Evolutionary conservation across 2,113 vertebrate genomes (phyloP), one percentile per base, ranked within the genome.

Genomic region (Eudyptes chrysolophus): DNA sequence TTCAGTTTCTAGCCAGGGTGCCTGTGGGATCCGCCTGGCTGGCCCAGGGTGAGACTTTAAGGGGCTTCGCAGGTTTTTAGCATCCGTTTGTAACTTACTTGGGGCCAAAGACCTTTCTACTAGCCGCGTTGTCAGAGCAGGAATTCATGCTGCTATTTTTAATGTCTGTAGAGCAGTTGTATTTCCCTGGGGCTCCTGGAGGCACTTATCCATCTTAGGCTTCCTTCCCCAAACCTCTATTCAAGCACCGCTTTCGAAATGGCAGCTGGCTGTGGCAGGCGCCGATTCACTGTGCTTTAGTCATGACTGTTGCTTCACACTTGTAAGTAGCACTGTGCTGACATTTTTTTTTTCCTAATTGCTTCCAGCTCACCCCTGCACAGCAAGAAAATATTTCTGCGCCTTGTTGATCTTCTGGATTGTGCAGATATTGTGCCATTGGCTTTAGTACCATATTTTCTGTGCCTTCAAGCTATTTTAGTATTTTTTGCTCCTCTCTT

Each of bases 331-430:
- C 69, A 49, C 79, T 51, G 27, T 20, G 48, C 20, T 24, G 66
- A 93, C 68, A 0, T 12, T 75, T 32, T 88, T 78, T 52, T 32
- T 34, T 24, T 12, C 22, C 52, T 86, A 77, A 92, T 80, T 75
- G 69, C 84, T 96, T 95, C 87, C 89, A 96, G 87, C 69, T 85
- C 76, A 80, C 34, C 68, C 71, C 77, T 76, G 69, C 48, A 20
- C 82, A 77, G 21, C 48, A 82, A 95, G 65, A 94, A 92, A 90
- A 82, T 58, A 65, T 87, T 95, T 90, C 84, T 84, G 30, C 4
- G 12, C 79, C 57, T 90, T 92, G 71, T 89, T 95, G 86, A 88
- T 96, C 76, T 93, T 84, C 57, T 87, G 84, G 64, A 62, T 91
- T 82, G 76, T 49, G 89, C 79, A 93, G 76, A 87, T 85, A 94